Conservation (phyloP, 1,140 invertebrate genomes). For the Psilanteris sp. region DNA sequence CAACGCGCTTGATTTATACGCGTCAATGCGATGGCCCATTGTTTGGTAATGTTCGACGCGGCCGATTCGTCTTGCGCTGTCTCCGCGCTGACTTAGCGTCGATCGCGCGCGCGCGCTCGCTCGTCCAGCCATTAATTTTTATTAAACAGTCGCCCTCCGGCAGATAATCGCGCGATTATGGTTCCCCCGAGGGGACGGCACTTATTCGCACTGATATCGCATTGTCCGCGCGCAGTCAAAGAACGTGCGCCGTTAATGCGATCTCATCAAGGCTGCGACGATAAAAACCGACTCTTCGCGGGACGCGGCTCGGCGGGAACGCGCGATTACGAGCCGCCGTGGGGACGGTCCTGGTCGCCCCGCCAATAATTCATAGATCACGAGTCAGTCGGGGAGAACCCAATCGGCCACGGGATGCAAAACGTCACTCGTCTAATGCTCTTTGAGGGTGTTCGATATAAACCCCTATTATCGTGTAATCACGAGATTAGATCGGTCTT, state of each 20-base stretch:
- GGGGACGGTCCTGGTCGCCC: slow-evolving; percentile 9
- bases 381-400: slow-evolving; percentile 8
- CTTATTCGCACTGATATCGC: slow-evolving; percentile 42
- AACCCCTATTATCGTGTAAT: slow-evolving; percentile 61
- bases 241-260: slow-evolving; percentile 23
- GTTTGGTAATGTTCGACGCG: slow-evolving; percentile 35
- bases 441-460: slow-evolving; percentile 43
- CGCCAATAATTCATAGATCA: slow-evolving; percentile 51
- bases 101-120: slow-evolving; percentile 7
- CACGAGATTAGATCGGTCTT: slow-evolving; percentile 51
- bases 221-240: slow-evolving; percentile 33
- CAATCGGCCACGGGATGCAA: slow-evolving; percentile 15
- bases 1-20: slow-evolving; percentile 35
- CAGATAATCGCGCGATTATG: slow-evolving; percentile 24
- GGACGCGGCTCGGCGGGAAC: slow-evolving; percentile 24
- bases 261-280: slow-evolving; percentile 23
- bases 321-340: background rate
- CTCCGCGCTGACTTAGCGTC: slow-evolving; percentile 19
- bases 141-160: slow-evolving; percentile 42
- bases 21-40: slow-evolving; percentile 4
- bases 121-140: slow-evolving; percentile 52
- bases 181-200: slow-evolving; percentile 18
- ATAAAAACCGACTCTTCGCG: slow-evolving; percentile 28
- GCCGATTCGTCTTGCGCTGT: slow-evolving; percentile 36
- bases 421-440: slow-evolving; percentile 44